Conservation (phyloP, 2,113 vertebrate genomes). For the Anarrhichthys ocellatus region DNA sequence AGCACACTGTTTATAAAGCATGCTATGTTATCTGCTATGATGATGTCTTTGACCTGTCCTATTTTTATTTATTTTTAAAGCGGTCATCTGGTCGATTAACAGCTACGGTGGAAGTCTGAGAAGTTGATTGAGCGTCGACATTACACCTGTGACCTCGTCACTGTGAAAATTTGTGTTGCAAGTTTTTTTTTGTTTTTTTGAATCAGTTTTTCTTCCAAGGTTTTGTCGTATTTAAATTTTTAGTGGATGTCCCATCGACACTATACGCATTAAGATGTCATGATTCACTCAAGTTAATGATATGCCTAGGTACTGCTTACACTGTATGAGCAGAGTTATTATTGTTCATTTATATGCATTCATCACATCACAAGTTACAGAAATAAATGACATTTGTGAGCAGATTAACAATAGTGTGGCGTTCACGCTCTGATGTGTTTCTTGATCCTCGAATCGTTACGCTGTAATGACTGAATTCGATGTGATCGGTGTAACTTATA, state of each 20-base stretch:
- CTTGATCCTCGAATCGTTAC: not conserved
- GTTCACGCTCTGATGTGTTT: slow-evolving; percentile 21
- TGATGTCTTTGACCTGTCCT: slow-evolving; percentile 38
- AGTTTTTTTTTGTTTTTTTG: not conserved
- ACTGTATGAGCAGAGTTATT: slow-evolving; percentile 15
- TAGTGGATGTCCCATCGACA: not conserved
- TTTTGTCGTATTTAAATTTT: not conserved
- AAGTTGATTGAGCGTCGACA: slow-evolving; percentile 14
- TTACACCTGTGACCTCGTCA: slow-evolving; percentile 51
- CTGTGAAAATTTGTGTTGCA: slow-evolving; percentile 54
- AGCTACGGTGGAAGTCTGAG: slow-evolving; percentile 24
- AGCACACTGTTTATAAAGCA: slow-evolving; percentile 76
- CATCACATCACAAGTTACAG: slow-evolving; percentile 19
- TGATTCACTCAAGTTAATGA: not conserved
- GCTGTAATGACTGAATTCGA: not conserved
- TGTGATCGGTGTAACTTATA: not conserved
- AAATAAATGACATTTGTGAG: slow-evolving; percentile 41
- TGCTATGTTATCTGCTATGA: slow-evolving; percentile 53
- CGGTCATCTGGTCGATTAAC: slow-evolving; percentile 26
- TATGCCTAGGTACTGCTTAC: not conserved
- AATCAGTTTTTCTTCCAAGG: not conserved
- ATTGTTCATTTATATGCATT: slow-evolving; percentile 42
- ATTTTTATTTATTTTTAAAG: slow-evolving; percentile 39
- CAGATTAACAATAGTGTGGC: not conserved
- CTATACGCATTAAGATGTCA: not conserved